Base-by-base conservation (phyloP, 2,888 invertebrate species). In the Eristalis pertinax region DNA sequence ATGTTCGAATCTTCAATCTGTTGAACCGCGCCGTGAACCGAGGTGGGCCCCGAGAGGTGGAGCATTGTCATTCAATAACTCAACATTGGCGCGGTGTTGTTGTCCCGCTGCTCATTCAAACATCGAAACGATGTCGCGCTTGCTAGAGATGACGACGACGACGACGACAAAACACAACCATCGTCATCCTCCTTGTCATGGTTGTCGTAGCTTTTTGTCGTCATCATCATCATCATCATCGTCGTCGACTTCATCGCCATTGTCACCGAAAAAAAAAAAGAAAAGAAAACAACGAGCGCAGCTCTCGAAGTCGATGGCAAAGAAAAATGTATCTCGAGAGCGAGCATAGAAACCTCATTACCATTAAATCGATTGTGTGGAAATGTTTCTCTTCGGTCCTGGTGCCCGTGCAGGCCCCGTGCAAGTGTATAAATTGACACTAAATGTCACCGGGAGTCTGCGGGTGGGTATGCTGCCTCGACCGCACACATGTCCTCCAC, bases 301-400 rank as follows among this genome's bases (percentile, higher is more conserved):
- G 82, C 69, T 74, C 75, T 64, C 73, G 73, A 50, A 62, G 41
- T 69, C 64, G 69, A 74, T 64, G 76, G 60, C 58, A 77, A 75
- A 84, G 79, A 87, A 87, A 87, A 87, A 79, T 87, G 79, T 79
- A 84, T 80, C 87, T 84, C 68, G 35, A 64, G 67, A 69, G 58
- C 65, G 73, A 87, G 87, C 84, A 87, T 87, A 87, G 87, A 87
- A 87, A 84, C 84, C 87, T 87, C 87, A 87, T 87, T 87, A 87
- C 79, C 87, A 87, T 87, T 84, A 87, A 87, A 84, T 87, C 87
- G 87, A 87, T 87, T 87, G 87, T 87, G 87, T 87, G 87, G 87
- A 87, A 87, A 87, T 87, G 84, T 84, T 50, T 78, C 73, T 50
- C 81, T 64, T n/a, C 69, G 58, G 1, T 41, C 67, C 56, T 35